Evolutionary conservation across 2,888 invertebrate genomes (phyloP).

Genomic region (Bhutanitis thaidina): DNA sequence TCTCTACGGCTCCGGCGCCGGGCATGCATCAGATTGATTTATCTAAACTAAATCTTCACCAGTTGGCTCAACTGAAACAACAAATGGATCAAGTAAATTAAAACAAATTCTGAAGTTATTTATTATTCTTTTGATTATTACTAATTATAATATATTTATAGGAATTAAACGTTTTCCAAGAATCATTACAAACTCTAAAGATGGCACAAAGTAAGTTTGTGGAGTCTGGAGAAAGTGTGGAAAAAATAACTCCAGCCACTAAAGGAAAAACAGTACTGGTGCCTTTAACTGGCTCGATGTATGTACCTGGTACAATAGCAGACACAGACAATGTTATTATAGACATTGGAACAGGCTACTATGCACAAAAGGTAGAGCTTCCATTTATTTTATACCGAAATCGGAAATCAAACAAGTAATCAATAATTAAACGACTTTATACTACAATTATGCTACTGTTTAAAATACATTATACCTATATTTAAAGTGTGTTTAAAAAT

Average conservation of each 20-base stretch:
- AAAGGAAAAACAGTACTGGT: constrained; percentile 93
- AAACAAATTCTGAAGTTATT: neutral
- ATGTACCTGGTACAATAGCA: constrained; percentile 93
- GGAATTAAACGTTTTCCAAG: constrained; percentile 94
- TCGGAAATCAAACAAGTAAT: too few relatives aligned
- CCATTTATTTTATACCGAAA: too few relatives aligned
- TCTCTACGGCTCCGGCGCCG: constrained; percentile 81
- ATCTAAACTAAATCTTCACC: constrained; percentile 87
- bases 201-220: constrained; percentile 94
- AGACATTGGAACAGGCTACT: constrained; percentile 98
- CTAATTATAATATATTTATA: constrained; percentile 37
- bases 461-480: too few relatives aligned
- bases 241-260: constrained; percentile 86
- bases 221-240: constrained; percentile 91
- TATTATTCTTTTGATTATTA: neutral
- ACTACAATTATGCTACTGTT: too few relatives aligned
- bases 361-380: constrained; percentile 92
- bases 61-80: constrained; percentile 90
- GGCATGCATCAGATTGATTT: constrained; percentile 89
- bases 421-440: too few relatives aligned
- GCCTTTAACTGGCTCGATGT: constrained; percentile 98
- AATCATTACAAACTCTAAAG: constrained; percentile 93
- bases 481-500: too few relatives aligned
- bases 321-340: constrained; percentile 93
- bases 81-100: constrained; percentile 89